phyloP scores from a whole-genome alignment of 2,113 vertebrate species.

The Epinephelus cyanopodus region DNA sequence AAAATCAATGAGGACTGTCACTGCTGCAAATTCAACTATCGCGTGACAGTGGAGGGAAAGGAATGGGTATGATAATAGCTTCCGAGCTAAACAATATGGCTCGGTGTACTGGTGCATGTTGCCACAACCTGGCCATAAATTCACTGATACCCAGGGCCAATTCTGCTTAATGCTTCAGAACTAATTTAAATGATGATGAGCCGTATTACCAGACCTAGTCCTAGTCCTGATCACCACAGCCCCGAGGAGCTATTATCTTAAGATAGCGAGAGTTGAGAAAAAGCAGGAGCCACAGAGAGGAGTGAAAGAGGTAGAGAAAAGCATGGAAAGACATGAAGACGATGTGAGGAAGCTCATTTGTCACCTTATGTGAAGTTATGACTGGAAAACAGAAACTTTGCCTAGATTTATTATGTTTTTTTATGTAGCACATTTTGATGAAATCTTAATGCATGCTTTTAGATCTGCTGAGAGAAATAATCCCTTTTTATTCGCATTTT shows the following conservation, averaged over 20 bases:
- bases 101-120: constrained; percentile 55
- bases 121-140: constrained; percentile 54
- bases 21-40: constrained; percentile 35
- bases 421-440: neutral
- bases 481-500: constrained; percentile 44
- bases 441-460: constrained; percentile 5
- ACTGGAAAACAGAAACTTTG: neutral
- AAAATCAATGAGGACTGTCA: constrained; percentile 44
- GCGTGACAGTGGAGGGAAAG: constrained; percentile 30
- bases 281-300: neutral
- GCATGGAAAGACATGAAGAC: neutral
- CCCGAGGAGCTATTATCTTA: neutral
- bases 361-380: neutral
- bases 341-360: neutral
- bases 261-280: neutral
- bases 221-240: constrained; percentile 11
- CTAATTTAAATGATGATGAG: constrained; percentile 70
- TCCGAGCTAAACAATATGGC: constrained; percentile 41
- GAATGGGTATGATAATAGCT: constrained; percentile 47
- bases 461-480: constrained; percentile 27
- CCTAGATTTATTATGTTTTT: neutral
- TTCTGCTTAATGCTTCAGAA: constrained; percentile 74
- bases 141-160: constrained; percentile 44
- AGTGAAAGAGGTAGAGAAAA: neutral
- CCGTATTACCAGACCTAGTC: constrained; percentile 16